These are phyloP conservation scores for Meloidogyne exigua DNA, from an alignment of 1,140 invertebrate species.

Conservation along the genomic window DNA sequence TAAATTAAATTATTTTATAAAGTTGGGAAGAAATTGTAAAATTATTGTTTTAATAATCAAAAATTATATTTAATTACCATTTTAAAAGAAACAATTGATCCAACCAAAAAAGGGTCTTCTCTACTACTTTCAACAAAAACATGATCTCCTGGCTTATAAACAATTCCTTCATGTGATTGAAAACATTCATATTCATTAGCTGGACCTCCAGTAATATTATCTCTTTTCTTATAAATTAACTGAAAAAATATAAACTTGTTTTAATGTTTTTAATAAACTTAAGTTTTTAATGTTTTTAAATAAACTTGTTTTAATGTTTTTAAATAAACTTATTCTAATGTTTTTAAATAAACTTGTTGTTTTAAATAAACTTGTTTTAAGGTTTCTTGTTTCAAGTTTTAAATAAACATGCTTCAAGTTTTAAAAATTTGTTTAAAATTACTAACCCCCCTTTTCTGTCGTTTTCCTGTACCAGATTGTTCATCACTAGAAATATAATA, in stretches of 20 bases:
- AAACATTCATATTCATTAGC: constrained; percentile 37
- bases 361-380: no score
- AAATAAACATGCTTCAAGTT: no score
- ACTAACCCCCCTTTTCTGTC: constrained; percentile 20
- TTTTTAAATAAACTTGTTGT: not conserved
- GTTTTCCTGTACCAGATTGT: not conserved
- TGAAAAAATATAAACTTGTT: not conserved
- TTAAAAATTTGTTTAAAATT: not conserved
- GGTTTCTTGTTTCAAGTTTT: no score
- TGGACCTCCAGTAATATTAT: constrained; percentile 12
- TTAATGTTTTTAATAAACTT: not conserved
- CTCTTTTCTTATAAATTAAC: constrained; percentile 32
- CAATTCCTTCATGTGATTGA: constrained; percentile 31
- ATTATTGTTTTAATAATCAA: not conserved
- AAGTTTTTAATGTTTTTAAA: not conserved
- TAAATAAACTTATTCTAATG: not conserved
- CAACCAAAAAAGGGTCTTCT: constrained; percentile 34
- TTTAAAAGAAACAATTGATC: constrained; percentile 32
- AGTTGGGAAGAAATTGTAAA: no score
- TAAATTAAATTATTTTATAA: no score
- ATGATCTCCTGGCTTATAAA: constrained; percentile 36
- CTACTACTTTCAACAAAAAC: constrained; percentile 35
- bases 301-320: not conserved
- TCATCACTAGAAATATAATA: not conserved
- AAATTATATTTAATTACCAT: constrained; percentile 22